These are phyloP conservation scores for Percopsis omiscomaycus DNA, from an alignment of 2,797 vertebrate species.

Conservation along the genomic window DNA sequence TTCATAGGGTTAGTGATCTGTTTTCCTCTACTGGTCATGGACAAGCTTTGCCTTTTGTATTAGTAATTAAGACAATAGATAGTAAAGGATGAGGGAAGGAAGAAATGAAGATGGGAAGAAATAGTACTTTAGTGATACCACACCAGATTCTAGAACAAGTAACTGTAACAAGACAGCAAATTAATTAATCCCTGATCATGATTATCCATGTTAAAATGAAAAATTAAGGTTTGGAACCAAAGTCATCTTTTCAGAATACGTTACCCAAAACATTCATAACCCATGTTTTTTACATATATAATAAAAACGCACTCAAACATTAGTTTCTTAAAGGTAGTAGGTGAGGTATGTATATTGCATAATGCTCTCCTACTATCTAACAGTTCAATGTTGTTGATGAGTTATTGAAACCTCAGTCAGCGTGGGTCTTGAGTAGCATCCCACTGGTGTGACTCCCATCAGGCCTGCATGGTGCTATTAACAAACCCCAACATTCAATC, in stretches of 20 bases:
- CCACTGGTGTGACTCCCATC: constrained; percentile 1
- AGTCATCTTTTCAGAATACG: constrained; percentile 50
- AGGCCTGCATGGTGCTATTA: background rate
- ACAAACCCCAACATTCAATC: constrained; percentile 3
- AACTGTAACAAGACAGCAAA: constrained; percentile 49
- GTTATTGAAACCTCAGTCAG: constrained; percentile 13
- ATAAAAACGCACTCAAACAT: constrained; percentile 9
- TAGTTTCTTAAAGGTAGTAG: constrained; percentile 42
- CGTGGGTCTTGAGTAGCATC: constrained; percentile 6
- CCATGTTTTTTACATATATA: too few relatives aligned
- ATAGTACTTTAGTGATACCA: constrained; percentile 40
- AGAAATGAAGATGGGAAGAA: constrained; percentile 10
- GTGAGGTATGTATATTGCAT: constrained; percentile 52
- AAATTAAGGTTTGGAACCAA: constrained; percentile 24
- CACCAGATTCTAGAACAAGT: constrained; percentile 20
- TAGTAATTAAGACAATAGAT: constrained; percentile 17
- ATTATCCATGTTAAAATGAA: constrained; percentile 31
- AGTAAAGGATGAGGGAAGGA: constrained; percentile 23
- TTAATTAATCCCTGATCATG: constrained; percentile 61
- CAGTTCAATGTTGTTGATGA: constrained; percentile 3
- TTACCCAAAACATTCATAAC: constrained; percentile 47
- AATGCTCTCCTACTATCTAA: constrained; percentile 26
- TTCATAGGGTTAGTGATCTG: constrained; percentile 10
- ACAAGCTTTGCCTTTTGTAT: constrained; percentile 6
- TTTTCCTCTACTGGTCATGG: background rate